These are phyloP conservation scores for Aleiodes sp. DNA, from an alignment of 1,140 invertebrate genomes.

Conservation along the genomic window DNA sequence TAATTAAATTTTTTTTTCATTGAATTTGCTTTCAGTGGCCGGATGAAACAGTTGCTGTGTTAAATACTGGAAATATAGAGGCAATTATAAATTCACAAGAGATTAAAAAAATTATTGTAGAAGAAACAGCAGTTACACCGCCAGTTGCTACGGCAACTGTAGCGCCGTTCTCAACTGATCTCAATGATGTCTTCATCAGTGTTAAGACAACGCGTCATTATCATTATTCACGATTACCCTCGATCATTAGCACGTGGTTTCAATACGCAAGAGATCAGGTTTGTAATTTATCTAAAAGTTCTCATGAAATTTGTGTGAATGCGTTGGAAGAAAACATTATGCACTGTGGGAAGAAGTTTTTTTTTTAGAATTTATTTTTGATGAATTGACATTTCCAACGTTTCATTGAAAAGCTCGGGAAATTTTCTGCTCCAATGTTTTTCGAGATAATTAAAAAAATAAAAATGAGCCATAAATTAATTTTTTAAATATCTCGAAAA, in stretches of 20 bases:
- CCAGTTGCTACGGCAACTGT: constrained; percentile 69
- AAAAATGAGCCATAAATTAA: no score
- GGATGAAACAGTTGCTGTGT: constrained; percentile 47
- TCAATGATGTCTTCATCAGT: constrained; percentile 91
- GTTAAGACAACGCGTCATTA: constrained; percentile 93
- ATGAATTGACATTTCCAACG: no score
- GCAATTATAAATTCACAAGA: constrained; percentile 48
- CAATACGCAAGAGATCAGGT: constrained; percentile 90
- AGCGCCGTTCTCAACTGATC: constrained; percentile 73
- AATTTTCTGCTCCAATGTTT: no score
- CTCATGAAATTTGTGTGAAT: not conserved
- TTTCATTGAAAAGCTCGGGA: no score
- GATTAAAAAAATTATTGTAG: constrained; percentile 40
- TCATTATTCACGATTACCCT: constrained; percentile 83
- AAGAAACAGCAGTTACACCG: constrained; percentile 57
- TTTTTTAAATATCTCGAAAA: no score
- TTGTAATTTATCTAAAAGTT: constrained; percentile 18
- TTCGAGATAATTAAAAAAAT: no score
- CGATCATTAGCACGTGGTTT: constrained; percentile 93
- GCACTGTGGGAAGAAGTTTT: no score
- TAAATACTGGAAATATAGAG: constrained; percentile 43
- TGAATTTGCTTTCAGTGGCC: constrained; percentile 51
- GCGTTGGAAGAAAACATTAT: no score
- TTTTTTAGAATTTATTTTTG: no score
- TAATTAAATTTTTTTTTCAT: no score